Evolutionary conservation across 2,797 vertebrate species (phyloP).

Genomic region (Hozukius guyotensis): DNA sequence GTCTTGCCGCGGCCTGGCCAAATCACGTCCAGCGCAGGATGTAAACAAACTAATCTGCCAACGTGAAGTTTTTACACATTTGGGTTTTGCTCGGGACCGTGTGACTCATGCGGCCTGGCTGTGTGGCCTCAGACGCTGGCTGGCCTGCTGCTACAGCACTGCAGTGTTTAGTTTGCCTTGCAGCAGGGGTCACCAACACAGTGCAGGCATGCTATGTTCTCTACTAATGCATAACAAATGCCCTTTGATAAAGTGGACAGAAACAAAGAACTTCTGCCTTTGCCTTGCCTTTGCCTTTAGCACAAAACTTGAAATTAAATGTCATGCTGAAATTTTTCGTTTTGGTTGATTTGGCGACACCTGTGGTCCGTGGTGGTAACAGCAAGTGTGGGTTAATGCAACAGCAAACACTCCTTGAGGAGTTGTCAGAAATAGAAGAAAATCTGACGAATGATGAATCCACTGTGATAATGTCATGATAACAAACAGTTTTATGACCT

Average conservation of each 20-base stretch:
- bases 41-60: constrained; percentile 80
- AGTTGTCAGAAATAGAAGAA: not conserved
- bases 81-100: constrained; percentile 61
- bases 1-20: constrained; percentile 46
- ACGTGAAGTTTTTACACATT: constrained; percentile 72
- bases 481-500: constrained; percentile 2
- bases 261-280: not conserved
- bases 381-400: not conserved
- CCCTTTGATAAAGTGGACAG: not conserved
- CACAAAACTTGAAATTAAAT: not conserved
- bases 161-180: constrained; percentile 63
- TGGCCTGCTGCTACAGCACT: constrained; percentile 35
- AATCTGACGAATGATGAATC: not conserved
- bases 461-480: not conserved
- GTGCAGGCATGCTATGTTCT: constrained; percentile 24
- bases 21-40: constrained; percentile 75
- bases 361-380: not conserved
- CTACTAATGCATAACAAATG: constrained; percentile 6
- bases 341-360: not conserved
- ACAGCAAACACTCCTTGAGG: not conserved
- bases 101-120: constrained; percentile 64
- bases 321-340: not conserved
- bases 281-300: not conserved
- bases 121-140: constrained; percentile 56
- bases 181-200: constrained; percentile 59